A percentile compares a stretch with the other conserved stretches of the same genome.
Evolutionary conservation across 1,140 invertebrate genomes (phyloP).

Genomic region (Drosophila novamexicana): DNA sequence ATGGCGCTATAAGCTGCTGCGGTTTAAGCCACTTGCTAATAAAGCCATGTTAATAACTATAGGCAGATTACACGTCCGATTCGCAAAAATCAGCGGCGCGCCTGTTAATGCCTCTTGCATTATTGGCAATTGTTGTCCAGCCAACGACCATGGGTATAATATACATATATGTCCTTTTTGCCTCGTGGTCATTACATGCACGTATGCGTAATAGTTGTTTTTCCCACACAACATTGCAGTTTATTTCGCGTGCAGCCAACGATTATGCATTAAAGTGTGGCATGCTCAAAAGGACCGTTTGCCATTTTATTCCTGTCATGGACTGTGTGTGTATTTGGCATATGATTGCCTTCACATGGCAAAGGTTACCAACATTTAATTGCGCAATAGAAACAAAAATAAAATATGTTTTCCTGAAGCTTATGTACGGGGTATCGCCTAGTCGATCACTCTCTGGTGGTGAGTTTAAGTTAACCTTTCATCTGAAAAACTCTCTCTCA

Average conservation of each 20-base stretch:
- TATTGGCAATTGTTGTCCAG: conserved; percentile 51
- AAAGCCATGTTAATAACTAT: conserved; percentile 72
- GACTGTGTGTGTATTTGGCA: background rate
- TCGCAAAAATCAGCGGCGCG: conserved; percentile 54
- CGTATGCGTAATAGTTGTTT: conserved; percentile 66
- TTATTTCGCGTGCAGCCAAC: conserved; percentile 64
- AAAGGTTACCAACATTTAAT: too few species aligned
- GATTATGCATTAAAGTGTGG: conserved; percentile 61
- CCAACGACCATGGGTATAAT: background rate
- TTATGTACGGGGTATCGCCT: too few species aligned
- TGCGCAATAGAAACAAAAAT: too few species aligned
- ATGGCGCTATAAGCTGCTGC: conserved; percentile 65
- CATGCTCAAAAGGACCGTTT: conserved; percentile 61
- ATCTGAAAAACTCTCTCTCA: too few species aligned
- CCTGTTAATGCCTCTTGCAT: conserved; percentile 68
- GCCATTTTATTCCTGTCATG: conserved; percentile 44
- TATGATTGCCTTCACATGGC: too few species aligned
- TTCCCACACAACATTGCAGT: conserved; percentile 64
- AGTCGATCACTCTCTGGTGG: too few species aligned
- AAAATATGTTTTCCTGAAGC: too few species aligned
- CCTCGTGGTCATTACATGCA: conserved; percentile 45
- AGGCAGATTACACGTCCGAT: conserved; percentile 32
- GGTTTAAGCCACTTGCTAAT: conserved; percentile 69
- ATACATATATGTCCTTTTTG: conserved; percentile 10
- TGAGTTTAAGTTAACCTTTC: too few species aligned